These are phyloP conservation scores for Caloenas nicobarica DNA, from an alignment of 2,113 vertebrate species.

Conservation along the genomic window DNA sequence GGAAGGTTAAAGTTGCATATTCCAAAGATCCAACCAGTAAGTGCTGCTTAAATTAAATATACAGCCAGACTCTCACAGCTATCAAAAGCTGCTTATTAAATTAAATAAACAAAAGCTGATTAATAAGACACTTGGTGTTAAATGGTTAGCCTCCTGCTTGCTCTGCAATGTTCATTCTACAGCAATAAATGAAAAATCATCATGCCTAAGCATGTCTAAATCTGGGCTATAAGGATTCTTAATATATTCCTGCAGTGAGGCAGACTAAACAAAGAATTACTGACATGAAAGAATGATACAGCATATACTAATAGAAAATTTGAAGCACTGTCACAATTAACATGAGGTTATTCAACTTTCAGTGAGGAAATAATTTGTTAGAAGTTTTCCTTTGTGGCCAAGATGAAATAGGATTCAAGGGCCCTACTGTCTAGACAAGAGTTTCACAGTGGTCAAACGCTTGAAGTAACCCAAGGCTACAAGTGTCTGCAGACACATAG, in stretches of 20 bases:
- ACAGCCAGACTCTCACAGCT: conserved; percentile 38
- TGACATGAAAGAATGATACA: conserved; percentile 43
- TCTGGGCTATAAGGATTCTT: conserved; percentile 52
- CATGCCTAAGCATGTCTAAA: conserved; percentile 66
- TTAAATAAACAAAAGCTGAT: conserved; percentile 71
- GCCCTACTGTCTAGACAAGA: not conserved
- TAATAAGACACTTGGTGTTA: conserved; percentile 67
- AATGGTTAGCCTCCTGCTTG: conserved; percentile 59
- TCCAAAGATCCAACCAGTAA: not conserved
- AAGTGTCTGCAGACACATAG: not conserved
- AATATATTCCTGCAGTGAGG: conserved; percentile 41
- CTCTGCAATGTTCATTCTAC: conserved; percentile 26
- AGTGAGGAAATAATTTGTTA: not conserved
- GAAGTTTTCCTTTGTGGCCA: conserved; percentile 5
- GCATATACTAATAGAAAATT: conserved; percentile 35
- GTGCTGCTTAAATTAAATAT: conserved; percentile 62
- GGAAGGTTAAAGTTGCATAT: not conserved
- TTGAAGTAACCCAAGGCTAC: not conserved
- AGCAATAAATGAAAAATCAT: conserved; percentile 73
- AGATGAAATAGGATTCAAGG: conserved; percentile 11
- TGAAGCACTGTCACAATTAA: conserved; percentile 59
- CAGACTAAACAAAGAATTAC: conserved; percentile 54
- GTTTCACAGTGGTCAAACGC: not conserved
- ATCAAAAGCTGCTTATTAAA: conserved; percentile 65
- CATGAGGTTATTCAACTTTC: conserved; percentile 22